These are phyloP conservation scores for Plebejus anna DNA, from an alignment of 2,888 invertebrate genomes.

Conservation along the genomic window DNA sequence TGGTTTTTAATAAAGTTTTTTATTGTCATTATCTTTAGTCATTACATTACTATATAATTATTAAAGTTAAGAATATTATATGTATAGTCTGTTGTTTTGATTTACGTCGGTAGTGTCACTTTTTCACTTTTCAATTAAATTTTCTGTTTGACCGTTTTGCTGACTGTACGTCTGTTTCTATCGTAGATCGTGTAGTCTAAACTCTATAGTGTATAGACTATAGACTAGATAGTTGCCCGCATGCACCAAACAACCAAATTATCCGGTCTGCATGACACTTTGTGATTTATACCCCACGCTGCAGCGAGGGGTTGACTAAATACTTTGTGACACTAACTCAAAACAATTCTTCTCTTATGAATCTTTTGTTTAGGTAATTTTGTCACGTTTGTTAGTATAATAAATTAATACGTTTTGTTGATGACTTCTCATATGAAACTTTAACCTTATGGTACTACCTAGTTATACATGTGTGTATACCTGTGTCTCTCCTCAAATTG, in stretches of 20 bases:
- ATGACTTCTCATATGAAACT: not conserved
- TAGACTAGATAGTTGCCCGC: constrained; percentile 60
- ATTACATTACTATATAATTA: too few relatives aligned
- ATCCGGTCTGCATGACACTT: constrained; percentile 69
- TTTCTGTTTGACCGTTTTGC: not conserved
- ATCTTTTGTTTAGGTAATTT: constrained; percentile 31
- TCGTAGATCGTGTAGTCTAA: not conserved
- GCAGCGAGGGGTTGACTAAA: constrained; percentile 38
- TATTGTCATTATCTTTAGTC: too few relatives aligned
- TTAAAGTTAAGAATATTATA: too few relatives aligned
- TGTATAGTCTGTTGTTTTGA: too few relatives aligned
- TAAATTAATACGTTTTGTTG: not conserved
- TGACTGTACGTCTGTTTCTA: not conserved
- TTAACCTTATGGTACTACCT: too few relatives aligned
- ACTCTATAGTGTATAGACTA: constrained; percentile 42
- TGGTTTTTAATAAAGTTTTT: too few relatives aligned
- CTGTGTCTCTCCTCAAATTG: too few relatives aligned
- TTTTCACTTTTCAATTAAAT: not conserved
- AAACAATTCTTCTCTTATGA: constrained; percentile 52
- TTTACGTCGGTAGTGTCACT: not conserved
- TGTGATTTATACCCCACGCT: constrained; percentile 53
- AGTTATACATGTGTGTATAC: too few relatives aligned
- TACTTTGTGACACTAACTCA: constrained; percentile 46
- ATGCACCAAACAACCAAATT: constrained; percentile 69
- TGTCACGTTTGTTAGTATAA: not conserved